Evolutionary conservation across 2,888 invertebrate species (phyloP).

Genomic region (Asteroscopus sphinx): DNA sequence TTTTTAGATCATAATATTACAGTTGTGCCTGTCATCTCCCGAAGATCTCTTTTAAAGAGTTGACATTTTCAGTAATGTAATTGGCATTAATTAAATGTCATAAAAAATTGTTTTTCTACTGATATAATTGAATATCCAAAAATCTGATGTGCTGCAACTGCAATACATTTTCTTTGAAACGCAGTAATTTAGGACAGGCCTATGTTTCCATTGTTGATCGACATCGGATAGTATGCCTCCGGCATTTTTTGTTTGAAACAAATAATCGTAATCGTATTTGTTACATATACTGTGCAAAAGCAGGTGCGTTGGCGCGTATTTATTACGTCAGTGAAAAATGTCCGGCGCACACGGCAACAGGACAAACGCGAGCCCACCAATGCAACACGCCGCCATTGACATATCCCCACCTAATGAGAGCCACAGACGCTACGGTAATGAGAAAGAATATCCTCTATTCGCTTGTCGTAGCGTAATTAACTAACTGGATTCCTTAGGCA

Average conservation of each 20-base stretch:
- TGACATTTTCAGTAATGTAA: too few relatives aligned
- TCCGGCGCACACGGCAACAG: conserved; percentile 74
- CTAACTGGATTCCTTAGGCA: conserved; percentile 64
- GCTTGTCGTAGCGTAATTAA: conserved; percentile 74
- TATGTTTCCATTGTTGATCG: conserved; percentile 14
- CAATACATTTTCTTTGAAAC: neutral
- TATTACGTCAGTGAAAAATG: conserved; percentile 79
- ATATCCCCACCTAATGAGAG: conserved; percentile 80
- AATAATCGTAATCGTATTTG: conserved; percentile 70
- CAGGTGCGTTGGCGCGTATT: conserved; percentile 77
- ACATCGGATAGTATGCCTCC: conserved; percentile 2
- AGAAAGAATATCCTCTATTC: conserved; percentile 79
- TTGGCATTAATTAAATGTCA: too few relatives aligned
- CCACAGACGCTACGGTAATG: conserved; percentile 73
- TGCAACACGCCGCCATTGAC: conserved; percentile 73
- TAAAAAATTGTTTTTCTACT: too few relatives aligned
- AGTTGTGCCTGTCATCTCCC: neutral
- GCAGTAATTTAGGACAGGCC: neutral
- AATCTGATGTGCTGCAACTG: neutral
- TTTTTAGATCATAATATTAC: neutral
- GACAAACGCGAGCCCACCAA: conserved; percentile 77
- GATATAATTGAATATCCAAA: too few relatives aligned
- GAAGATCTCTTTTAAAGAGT: neutral
- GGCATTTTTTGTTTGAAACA: conserved; percentile 35
- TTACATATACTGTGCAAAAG: conserved; percentile 68